Evolutionary conservation across 1,140 invertebrate species (phyloP), one percentile per base, ranked within the genome.

Genomic region (Anadara kagoshimensis): DNA sequence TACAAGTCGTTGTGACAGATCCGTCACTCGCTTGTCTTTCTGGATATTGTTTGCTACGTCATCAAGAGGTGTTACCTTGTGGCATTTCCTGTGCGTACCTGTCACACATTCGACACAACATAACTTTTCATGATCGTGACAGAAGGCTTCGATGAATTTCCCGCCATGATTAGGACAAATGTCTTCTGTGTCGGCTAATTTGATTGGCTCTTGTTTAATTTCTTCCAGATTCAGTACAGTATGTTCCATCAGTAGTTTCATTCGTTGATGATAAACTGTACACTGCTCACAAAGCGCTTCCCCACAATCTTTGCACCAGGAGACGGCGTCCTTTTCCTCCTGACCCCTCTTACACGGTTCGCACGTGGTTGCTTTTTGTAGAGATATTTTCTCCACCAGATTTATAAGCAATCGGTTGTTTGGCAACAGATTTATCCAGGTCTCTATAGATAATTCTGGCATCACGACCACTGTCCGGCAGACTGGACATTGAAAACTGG

Each of bases 191-290:
- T 75, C 73, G 1, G 73, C 56, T 16, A 67, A 45, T 61, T 61
- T 61, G 58, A 11, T 18, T 18, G 73, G 67, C 45, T 75, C 54
- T 18, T 54, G 61, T 16, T 68, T 29, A 45, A 75, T 66, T 20
- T 75, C 67, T n/a, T 75, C 73, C n/a, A 70, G 12, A 16, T 45
- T 44, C 36, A 66, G 18, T 5, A 75, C 62, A 22, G 43, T 63
- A 56, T 75, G 73, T 8, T 75, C 73, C 67, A 75, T 70, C 22
- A 75, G 62, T n/a, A 70, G 45, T 67, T 75, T 75, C 10, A 70
- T 57, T 20, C 58, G 29, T n/a, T 51, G 51, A 22, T 75, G 73
- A 66, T 75, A 75, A 7, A 16, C 56, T 1, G 56, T 47, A 62
- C 73, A 75, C 0, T 64, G 43, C n/a, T 66, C 63, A 36, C 73